Evolutionary conservation across 2,797 vertebrate genomes (phyloP).

Genomic region (Acanthurus lineatus): DNA sequence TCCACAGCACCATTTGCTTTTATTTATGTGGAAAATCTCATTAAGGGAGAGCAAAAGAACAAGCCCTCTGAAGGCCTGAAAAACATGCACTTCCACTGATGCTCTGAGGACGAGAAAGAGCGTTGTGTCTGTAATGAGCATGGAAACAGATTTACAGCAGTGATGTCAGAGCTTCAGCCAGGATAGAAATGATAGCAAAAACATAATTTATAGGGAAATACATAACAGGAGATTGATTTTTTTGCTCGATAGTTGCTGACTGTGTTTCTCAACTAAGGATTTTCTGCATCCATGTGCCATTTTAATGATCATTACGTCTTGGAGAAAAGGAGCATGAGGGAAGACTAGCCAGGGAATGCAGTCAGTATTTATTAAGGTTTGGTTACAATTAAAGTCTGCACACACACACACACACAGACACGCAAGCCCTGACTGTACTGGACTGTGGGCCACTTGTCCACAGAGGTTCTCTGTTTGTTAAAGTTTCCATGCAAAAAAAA

Average conservation of each 20-base stretch:
- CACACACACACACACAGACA: not conserved
- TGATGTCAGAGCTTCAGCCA: slow-evolving; percentile 4
- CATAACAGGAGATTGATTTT: slow-evolving; percentile 6
- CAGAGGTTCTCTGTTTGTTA: not conserved
- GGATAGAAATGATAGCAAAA: slow-evolving; percentile 12
- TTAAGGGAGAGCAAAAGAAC: slow-evolving; percentile 32
- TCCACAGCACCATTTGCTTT: slow-evolving; percentile 36
- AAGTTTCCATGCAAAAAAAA: no score
- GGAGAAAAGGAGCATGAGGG: slow-evolving; percentile 1
- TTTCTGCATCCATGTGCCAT: slow-evolving; percentile 4
- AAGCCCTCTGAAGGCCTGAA: slow-evolving; percentile 18
- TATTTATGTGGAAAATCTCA: slow-evolving; percentile 68
- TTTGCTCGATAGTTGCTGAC: not conserved
- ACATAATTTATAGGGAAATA: slow-evolving; percentile 13
- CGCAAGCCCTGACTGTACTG: not conserved
- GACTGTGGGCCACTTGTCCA: not conserved
- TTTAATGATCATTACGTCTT: slow-evolving; percentile 8
- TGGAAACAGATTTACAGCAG: slow-evolving; percentile 11
- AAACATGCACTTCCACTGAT: slow-evolving; percentile 12
- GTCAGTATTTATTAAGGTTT: slow-evolving; percentile 29
- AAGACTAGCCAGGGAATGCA: not conserved
- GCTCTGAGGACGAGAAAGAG: slow-evolving; percentile 35
- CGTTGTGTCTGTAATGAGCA: slow-evolving; percentile 1
- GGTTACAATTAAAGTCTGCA: slow-evolving; percentile 3
- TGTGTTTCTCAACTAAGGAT: slow-evolving; percentile 2